phyloP scores from a whole-genome alignment of 2,797 vertebrate genomes.

The Lepus oiostolus region DNA sequence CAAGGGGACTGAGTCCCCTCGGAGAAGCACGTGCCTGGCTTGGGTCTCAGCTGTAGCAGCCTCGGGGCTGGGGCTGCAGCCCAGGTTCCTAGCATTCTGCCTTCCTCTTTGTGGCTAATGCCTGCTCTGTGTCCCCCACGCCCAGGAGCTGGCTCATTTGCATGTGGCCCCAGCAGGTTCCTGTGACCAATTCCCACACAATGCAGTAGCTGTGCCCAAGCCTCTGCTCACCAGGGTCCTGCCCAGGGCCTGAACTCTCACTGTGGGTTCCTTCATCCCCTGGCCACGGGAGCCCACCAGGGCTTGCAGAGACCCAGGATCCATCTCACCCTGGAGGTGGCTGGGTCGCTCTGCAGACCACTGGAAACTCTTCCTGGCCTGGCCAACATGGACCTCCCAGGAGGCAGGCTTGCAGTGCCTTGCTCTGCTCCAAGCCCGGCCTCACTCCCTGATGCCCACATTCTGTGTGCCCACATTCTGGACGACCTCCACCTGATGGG shows the following conservation, averaged over 20 bases:
- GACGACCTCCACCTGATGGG: neutral
- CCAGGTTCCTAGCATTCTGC: neutral
- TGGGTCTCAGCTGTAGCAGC: neutral
- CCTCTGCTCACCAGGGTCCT: neutral
- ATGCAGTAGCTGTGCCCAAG: neutral
- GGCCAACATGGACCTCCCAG: neutral
- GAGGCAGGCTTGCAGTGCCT: neutral
- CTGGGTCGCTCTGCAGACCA: too few species aligned
- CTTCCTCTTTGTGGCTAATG: neutral
- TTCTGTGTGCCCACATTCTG: neutral
- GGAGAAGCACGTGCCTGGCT: rapidly evolving
- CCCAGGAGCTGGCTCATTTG: neutral
- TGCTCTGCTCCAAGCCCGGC: too few species aligned
- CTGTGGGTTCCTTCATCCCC: slow-evolving; percentile 67
- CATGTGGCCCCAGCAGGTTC: neutral
- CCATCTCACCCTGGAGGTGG: neutral
- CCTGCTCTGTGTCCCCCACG: neutral
- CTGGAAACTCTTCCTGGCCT: too few species aligned
- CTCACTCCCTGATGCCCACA: neutral
- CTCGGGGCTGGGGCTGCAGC: neutral
- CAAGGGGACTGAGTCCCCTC: neutral
- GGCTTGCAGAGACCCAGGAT: neutral
- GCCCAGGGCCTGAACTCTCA: neutral
- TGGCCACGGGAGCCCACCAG: rapidly evolving
- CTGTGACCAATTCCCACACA: neutral